Evolutionary conservation across 1,140 invertebrate genomes (phyloP).

Genomic region (Eumaeus atala): DNA sequence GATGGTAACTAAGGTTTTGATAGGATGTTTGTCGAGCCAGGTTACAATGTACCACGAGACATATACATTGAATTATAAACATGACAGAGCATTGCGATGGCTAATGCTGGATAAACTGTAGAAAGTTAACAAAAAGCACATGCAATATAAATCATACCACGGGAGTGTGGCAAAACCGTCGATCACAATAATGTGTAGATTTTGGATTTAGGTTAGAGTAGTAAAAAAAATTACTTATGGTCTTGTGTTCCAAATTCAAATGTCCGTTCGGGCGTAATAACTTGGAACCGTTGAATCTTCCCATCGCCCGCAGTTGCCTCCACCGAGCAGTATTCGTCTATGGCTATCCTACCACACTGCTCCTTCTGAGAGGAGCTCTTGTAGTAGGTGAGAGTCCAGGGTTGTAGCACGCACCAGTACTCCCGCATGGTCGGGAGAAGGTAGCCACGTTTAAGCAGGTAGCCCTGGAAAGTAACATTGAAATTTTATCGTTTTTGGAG

Average conservation of each 20-base stretch:
- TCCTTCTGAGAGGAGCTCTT: slow-evolving; percentile 83
- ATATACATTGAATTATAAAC: no score
- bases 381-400: slow-evolving; percentile 83
- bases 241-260: slow-evolving; percentile 82
- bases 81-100: no score
- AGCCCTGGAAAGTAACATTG: slow-evolving; percentile 72
- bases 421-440: slow-evolving; percentile 84
- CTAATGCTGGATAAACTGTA: no score
- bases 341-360: slow-evolving; percentile 78
- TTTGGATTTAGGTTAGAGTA: no score
- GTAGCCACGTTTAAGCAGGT: slow-evolving; percentile 83
- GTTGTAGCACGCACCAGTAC: slow-evolving; percentile 86
- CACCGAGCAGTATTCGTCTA: slow-evolving; percentile 80
- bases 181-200: no score
- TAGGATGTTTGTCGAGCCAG: no score
- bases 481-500: not conserved
- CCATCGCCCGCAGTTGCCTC: slow-evolving; percentile 76
- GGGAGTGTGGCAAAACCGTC: no score
- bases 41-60: no score
- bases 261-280: slow-evolving; percentile 80
- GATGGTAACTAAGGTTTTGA: no score
- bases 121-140: no score
- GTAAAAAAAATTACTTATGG: slow-evolving; percentile 71
- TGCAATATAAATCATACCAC: no score
- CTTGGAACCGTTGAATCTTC: slow-evolving; percentile 73